Conservation (phyloP, 1,140 invertebrate species). For the Monochamus saltuarius region DNA sequence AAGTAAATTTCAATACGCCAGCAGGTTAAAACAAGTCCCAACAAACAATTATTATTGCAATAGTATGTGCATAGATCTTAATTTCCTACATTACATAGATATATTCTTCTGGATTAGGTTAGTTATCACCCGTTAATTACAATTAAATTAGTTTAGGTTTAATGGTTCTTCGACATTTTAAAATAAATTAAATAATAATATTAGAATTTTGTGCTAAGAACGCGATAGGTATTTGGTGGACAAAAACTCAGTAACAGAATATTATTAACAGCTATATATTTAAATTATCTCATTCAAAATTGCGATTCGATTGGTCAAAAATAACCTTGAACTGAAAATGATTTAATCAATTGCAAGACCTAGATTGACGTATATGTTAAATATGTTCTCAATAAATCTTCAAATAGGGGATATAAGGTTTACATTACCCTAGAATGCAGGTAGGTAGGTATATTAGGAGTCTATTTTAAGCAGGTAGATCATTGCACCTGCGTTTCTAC, state of each 20-base stretch:
- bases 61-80: too few relatives aligned
- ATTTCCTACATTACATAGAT: too few relatives aligned
- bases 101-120: too few relatives aligned
- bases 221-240: background rate
- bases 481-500: background rate
- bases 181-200: background rate
- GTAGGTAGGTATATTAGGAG: background rate
- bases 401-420: too few relatives aligned
- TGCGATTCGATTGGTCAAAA: constrained; percentile 7
- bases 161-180: background rate
- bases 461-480: background rate
- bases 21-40: too few relatives aligned
- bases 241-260: background rate
- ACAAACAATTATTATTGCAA: too few relatives aligned
- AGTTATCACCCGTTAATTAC: too few relatives aligned
- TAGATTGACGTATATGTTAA: background rate
- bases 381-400: background rate
- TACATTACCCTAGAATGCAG: background rate
- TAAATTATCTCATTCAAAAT: too few relatives aligned
- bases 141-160: too few relatives aligned
- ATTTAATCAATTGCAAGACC: background rate
- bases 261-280: too few relatives aligned
- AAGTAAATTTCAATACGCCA: too few relatives aligned
- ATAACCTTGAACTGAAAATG: constrained; percentile 5
- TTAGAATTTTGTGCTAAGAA: background rate